Conservation (phyloP, 23 tunicate genomes). For the Pegea sp. region DNA sequence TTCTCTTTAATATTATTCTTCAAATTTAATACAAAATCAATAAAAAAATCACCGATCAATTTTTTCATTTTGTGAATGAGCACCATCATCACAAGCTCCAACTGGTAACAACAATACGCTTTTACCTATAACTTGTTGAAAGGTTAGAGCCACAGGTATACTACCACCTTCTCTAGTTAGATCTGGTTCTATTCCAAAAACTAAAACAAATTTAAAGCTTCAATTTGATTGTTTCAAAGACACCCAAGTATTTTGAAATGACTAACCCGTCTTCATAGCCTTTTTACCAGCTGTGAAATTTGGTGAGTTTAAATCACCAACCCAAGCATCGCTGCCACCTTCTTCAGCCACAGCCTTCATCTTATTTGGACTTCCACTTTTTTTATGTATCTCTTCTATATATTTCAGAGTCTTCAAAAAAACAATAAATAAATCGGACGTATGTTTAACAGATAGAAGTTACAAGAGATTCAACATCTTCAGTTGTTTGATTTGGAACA, state of each 20-base stretch:
- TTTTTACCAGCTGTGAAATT: slow-evolving; percentile 85
- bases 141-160: slow-evolving; percentile 90
- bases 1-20: no score
- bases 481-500: slow-evolving; percentile 86
- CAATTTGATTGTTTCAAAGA: no score
- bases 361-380: slow-evolving; percentile 41
- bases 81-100: slow-evolving; percentile 96
- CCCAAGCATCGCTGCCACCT: slow-evolving; percentile 97
- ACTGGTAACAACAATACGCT: slow-evolving; percentile 91
- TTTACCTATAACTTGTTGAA: slow-evolving; percentile 95
- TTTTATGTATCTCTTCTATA: slow-evolving; percentile 36
- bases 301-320: slow-evolving; percentile 78
- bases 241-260: no score
- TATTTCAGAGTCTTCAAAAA: slow-evolving; percentile 41
- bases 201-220: no score
- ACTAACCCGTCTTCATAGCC: slow-evolving; percentile 52
- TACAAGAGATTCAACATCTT: slow-evolving; percentile 54
- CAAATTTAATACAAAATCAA: neutral
- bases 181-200: slow-evolving; percentile 87
- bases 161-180: slow-evolving; percentile 95
- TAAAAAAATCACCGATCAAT: slow-evolving; percentile 84
- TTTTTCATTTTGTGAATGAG: slow-evolving; percentile 97
- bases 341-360: slow-evolving; percentile 49
- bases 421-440: neutral
- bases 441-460: neutral